phyloP scores from a whole-genome alignment of 1,140 invertebrate species.

The Pseudomyrmex gracilis region DNA sequence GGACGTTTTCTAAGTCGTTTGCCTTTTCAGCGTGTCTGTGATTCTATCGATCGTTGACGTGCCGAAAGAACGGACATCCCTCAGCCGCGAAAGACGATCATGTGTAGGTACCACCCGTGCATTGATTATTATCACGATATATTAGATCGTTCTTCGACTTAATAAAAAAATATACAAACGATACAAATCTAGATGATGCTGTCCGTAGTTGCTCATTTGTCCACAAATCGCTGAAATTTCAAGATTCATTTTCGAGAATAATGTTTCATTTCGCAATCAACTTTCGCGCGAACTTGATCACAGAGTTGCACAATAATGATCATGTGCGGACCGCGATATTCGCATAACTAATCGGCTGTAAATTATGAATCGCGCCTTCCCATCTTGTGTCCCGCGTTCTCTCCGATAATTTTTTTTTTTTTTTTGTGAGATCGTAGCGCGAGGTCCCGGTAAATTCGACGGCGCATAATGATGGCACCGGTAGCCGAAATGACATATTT shows the following conservation, averaged over 20 bases:
- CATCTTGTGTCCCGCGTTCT: conserved; percentile 14
- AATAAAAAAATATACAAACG: background rate
- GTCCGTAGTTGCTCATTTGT: background rate
- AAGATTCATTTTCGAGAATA: background rate
- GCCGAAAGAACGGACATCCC: conserved; percentile 25
- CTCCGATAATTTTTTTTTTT: conserved; percentile 31
- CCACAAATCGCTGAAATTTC: background rate
- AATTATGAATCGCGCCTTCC: conserved; percentile 40
- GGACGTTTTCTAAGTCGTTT: conserved; percentile 36
- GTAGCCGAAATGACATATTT: conserved; percentile 59
- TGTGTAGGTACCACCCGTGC: background rate
- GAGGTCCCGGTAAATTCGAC: conserved; percentile 21
- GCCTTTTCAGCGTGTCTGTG: conserved; percentile 25
- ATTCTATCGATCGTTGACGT: conserved; percentile 41
- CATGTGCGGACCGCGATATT: background rate
- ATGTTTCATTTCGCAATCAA: background rate
- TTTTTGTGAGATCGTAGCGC: background rate
- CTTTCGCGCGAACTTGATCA: background rate
- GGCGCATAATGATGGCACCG: conserved; percentile 47
- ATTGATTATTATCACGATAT: conserved; percentile 2
- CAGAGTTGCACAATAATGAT: conserved; percentile 13
- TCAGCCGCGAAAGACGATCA: conserved; percentile 13
- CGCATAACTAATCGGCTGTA: conserved; percentile 34
- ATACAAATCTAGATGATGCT: background rate
- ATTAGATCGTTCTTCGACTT: background rate